Conservation (phyloP, 2,888 invertebrate genomes). For the Hoplodrina blanda region DNA sequence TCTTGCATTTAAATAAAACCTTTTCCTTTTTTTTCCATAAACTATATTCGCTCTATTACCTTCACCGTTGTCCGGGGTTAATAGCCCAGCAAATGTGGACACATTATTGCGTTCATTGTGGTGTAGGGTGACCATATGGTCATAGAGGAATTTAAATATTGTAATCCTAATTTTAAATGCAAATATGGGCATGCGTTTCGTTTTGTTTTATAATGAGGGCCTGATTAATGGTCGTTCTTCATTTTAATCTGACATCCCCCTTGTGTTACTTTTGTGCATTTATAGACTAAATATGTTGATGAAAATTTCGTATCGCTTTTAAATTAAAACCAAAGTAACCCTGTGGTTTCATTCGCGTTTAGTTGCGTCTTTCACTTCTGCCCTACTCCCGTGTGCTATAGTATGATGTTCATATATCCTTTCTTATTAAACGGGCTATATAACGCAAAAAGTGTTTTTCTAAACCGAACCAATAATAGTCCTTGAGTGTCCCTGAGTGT, state of each 20-base stretch:
- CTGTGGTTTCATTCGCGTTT: too few species aligned
- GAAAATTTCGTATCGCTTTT: too few species aligned
- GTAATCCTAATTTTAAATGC: constrained; percentile 52
- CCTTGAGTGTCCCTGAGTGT: too few species aligned
- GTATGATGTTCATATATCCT: too few species aligned
- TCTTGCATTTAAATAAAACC: constrained; percentile 45
- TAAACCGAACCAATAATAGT: too few species aligned
- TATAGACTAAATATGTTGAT: too few species aligned
- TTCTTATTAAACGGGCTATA: too few species aligned
- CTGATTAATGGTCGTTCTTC: constrained; percentile 29
- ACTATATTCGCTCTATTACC: constrained; percentile 72
- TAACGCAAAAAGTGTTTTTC: too few species aligned
- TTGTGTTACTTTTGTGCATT: background rate
- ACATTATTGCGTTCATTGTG: constrained; percentile 69
- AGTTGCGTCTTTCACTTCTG: too few species aligned
- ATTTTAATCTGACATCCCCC: constrained; percentile 34
- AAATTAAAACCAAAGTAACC: too few species aligned
- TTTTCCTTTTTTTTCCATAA: constrained; percentile 53
- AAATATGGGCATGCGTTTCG: constrained; percentile 33
- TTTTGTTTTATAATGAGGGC: constrained; percentile 39
- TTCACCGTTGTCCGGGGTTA: constrained; percentile 75
- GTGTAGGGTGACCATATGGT: constrained; percentile 73
- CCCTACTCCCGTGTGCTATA: too few species aligned
- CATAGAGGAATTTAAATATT: constrained; percentile 37
- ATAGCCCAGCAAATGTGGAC: constrained; percentile 83